Evolutionary conservation across 1,140 invertebrate genomes (phyloP).

Genomic region (Octopus sinensis): DNA sequence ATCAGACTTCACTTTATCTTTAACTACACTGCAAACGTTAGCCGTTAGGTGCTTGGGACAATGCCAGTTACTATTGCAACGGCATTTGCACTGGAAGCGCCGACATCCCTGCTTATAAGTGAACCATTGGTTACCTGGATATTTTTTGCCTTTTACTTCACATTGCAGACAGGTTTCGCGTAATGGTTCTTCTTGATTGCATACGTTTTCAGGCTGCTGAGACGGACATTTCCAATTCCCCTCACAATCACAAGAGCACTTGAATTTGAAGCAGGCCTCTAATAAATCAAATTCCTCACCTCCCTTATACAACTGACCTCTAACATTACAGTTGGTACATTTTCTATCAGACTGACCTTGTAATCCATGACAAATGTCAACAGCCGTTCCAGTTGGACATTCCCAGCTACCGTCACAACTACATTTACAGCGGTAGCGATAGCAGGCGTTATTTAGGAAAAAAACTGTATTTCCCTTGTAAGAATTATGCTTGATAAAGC

Average conservation of each 20-base stretch:
- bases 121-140: slow-evolving; percentile 22
- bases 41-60: slow-evolving; percentile 24
- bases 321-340: slow-evolving; percentile 33
- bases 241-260: slow-evolving; percentile 22
- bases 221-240: slow-evolving; percentile 32
- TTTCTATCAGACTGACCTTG: slow-evolving; percentile 24
- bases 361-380: slow-evolving; percentile 30
- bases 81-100: slow-evolving; percentile 33
- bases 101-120: slow-evolving; percentile 29
- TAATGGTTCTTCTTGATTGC: not conserved
- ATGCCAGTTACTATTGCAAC: slow-evolving; percentile 31
- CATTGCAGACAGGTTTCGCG: not conserved
- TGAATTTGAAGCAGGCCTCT: slow-evolving; percentile 22
- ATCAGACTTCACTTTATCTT: slow-evolving; percentile 15
- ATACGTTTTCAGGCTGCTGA: slow-evolving; percentile 25
- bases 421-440: slow-evolving; percentile 31
- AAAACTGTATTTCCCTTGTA: slow-evolving; percentile 23
- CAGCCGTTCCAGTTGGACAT: slow-evolving; percentile 24
- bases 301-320: slow-evolving; percentile 21
- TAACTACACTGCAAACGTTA: not conserved
- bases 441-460: slow-evolving; percentile 22
- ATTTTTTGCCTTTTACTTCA: slow-evolving; percentile 7
- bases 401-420: slow-evolving; percentile 35
- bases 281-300: slow-evolving; percentile 21
- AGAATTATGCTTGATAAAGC: slow-evolving; percentile 3